These are phyloP conservation scores for Masticophis lateralis DNA, from an alignment of 2,797 vertebrate species.

Conservation along the genomic window DNA sequence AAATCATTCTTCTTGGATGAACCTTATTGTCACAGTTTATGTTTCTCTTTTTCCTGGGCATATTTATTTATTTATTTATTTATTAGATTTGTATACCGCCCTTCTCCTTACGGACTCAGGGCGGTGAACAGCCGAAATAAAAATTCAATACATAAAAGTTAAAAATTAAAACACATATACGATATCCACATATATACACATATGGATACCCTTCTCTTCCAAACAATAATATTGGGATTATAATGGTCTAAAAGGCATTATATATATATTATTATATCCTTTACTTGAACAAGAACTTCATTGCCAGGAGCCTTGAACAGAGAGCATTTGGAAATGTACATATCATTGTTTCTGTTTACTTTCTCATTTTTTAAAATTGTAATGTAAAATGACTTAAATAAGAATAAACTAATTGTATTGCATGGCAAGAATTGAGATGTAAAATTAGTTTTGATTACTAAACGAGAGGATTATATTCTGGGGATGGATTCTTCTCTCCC, in stretches of 20 bases:
- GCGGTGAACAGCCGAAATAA: too few species aligned
- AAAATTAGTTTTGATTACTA: neutral
- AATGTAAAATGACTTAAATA: neutral
- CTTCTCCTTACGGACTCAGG: too few species aligned
- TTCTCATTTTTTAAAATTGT: neutral
- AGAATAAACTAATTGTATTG: neutral
- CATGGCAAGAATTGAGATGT: neutral
- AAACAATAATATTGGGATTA: neutral
- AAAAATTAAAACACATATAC: too few species aligned
- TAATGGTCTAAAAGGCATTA: neutral
- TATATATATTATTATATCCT: too few species aligned
- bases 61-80: too few species aligned
- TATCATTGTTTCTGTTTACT: neutral
- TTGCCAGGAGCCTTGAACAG: neutral
- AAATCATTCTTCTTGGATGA: neutral
- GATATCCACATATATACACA: too few species aligned
- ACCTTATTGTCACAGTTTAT: neutral
- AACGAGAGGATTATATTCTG: neutral
- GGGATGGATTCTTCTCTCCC: neutral
- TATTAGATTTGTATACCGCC: too few species aligned
- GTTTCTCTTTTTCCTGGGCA: neutral
- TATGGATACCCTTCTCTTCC: neutral
- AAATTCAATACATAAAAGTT: too few species aligned
- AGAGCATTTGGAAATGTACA: neutral
- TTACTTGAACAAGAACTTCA: neutral